Conservation (phyloP, 2,888 invertebrate genomes). For the Drosophila merina region DNA sequence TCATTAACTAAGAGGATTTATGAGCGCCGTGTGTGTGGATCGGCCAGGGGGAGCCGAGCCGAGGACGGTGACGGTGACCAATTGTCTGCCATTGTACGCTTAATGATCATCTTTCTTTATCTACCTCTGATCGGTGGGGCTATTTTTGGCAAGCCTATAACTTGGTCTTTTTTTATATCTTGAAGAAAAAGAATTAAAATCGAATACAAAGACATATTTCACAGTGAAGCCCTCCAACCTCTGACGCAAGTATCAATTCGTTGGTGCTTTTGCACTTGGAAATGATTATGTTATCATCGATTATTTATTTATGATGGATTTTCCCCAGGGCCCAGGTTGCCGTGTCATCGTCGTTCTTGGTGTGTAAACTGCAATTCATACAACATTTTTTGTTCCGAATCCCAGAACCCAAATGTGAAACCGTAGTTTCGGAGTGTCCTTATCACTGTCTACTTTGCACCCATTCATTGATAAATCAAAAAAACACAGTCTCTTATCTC, state of each 20-base stretch:
- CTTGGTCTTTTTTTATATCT: slow-evolving; percentile 25
- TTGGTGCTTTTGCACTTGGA: slow-evolving; percentile 9
- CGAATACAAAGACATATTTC: not conserved
- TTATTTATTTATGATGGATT: slow-evolving; percentile 52
- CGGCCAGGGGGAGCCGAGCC: not conserved
- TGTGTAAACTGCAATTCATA: slow-evolving; percentile 30
- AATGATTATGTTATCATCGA: slow-evolving; percentile 13
- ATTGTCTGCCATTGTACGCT: slow-evolving; percentile 62
- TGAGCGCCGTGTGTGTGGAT: slow-evolving; percentile 59
- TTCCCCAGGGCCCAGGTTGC: slow-evolving; percentile 56
- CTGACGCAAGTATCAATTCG: slow-evolving; percentile 18
- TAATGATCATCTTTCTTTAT: slow-evolving; percentile 50
- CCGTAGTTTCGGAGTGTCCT: slow-evolving; percentile 25
- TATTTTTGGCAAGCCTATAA: slow-evolving; percentile 62
- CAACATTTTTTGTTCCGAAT: not conserved
- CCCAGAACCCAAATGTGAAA: slow-evolving; percentile 21
- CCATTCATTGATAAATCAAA: slow-evolving; percentile 69
- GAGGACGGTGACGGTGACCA: slow-evolving; percentile 64
- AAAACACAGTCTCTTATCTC: slow-evolving; percentile 10
- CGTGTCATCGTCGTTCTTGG: slow-evolving; percentile 49
- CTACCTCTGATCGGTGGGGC: slow-evolving; percentile 32
- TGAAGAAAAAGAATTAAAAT: not conserved
- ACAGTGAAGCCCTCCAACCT: not conserved
- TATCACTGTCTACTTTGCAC: slow-evolving; percentile 60
- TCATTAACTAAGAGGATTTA: slow-evolving; percentile 78